Evolutionary conservation across 1,140 invertebrate species (phyloP), one percentile per base, ranked within the genome.

Genomic region (Patella vulgata): DNA sequence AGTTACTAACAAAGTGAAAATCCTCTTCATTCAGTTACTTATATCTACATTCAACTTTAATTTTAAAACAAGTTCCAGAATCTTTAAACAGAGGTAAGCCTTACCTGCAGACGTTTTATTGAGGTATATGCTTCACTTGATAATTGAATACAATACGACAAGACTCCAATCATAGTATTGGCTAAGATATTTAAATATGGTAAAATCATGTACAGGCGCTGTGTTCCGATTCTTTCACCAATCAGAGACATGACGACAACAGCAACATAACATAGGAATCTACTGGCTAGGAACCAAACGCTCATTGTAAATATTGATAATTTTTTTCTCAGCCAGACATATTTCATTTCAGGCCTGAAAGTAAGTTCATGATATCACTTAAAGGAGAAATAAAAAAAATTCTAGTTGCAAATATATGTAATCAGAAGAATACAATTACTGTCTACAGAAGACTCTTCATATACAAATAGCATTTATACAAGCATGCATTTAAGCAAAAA

Each of bases 21-120:
- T n/a, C n/a, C n/a, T n/a, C n/a, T n/a, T n/a, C n/a, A n/a, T n/a
- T n/a, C n/a, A n/a, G n/a, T n/a, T n/a, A n/a, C n/a, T n/a, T n/a
- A n/a, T n/a, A n/a, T n/a, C n/a, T n/a, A n/a, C n/a, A n/a, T n/a
- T n/a, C n/a, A n/a, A n/a, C n/a, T n/a, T n/a, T n/a, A n/a, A n/a
- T n/a, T n/a, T n/a, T n/a, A n/a, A n/a, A n/a, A n/a, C n/a, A n/a
- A n/a, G n/a, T n/a, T n/a, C n/a, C n/a, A n/a, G n/a, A n/a, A n/a
- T n/a, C n/a, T n/a, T n/a, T n/a, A n/a, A n/a, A n/a, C n/a, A 44
- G 43, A 42, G 42, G 12, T 28, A 31, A 58, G n/a, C n/a, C 52
- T 60, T 73, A 84, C 83, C 74, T 84, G 69, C 40, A 84, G 43
- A 44, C 84, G 71, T 47, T 56, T 56, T 54, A 77, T 69, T 14